Base-by-base conservation (phyloP, 2,797 vertebrate genomes). In the Ctenopoma kingsleyae region DNA sequence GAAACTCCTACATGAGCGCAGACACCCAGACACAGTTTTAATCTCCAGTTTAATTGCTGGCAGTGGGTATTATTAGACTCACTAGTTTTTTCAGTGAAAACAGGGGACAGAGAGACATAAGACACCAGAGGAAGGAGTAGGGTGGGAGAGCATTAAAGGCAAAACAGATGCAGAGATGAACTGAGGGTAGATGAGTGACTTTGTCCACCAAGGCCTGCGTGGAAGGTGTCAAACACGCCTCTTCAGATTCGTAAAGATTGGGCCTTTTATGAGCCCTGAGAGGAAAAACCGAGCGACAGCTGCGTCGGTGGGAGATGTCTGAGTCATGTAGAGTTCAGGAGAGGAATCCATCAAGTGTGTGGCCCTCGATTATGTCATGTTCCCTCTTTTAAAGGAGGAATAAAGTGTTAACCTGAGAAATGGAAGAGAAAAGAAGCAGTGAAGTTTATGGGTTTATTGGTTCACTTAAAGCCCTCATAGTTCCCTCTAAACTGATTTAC, bases 201-300 rank as follows among this genome's bases (percentile, higher is more conserved):
- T 53, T 62, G 55, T 76, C 73, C 66, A 65, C 38, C 1, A 3
- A 64, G 66, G 50, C 22, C 54, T 56, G 54, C 2, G 38, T 64
- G 74, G 54, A 80, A 73, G 68, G 68, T 66, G 80, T 79, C 80
- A 84, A 81, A 68, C 69, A 60, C 51, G 58, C 80, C 80, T 85
- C 78, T 74, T 67, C 72, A 52, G 46, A 67, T 80, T 3, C 30
- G 19, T 71, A 72, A 67, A 54, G 67, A 76, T 41, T 53, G 48
- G 66, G 59, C 27, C 52, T 69, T 83, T 71, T 64, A 83, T 83
- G 55, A 82, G 76, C 51, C 30, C 78, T 46, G 64, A 65, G 76
- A 73, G 80, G 76, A 59, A 59, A 85, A 82, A 80, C 67, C 61
- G 57, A 30, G 79, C 19, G 36, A 73, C 80, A 84, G 85, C 80